These are phyloP conservation scores for Pagrus major DNA, from an alignment of 2,113 vertebrate genomes.

Conservation along the genomic window DNA sequence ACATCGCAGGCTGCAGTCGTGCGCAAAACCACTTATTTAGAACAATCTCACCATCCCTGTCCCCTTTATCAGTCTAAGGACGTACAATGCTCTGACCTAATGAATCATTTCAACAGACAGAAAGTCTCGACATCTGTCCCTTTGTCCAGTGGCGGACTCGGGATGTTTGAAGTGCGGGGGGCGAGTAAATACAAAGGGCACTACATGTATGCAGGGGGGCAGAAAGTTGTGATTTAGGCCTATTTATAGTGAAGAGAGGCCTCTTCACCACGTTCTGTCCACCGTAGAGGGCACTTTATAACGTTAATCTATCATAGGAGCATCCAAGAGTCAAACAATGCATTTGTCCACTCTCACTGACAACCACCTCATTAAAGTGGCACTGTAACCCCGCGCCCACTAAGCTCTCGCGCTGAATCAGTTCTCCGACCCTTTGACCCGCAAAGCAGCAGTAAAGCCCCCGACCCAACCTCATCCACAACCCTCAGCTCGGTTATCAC, in stretches of 20 bases:
- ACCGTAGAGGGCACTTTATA: no score
- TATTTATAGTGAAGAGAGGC: no score
- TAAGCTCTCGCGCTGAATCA: constrained; percentile 9
- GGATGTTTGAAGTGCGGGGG: no score
- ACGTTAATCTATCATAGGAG: no score
- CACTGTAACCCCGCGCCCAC: constrained; percentile 18
- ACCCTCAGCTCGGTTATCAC: constrained; percentile 47
- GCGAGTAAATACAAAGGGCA: no score
- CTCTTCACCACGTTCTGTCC: no score
- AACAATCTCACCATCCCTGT: neutral
- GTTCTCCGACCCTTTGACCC: constrained; percentile 51
- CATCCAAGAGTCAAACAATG: no score
- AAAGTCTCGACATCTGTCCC: neutral
- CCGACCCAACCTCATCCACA: constrained; percentile 18
- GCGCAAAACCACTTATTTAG: constrained; percentile 17
- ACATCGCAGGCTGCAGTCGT: neutral
- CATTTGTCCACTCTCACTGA: neutral
- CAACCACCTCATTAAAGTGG: constrained; percentile 43
- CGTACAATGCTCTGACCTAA: neutral
- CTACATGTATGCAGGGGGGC: no score
- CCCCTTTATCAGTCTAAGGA: neutral
- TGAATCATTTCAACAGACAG: neutral
- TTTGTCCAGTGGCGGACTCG: no score
- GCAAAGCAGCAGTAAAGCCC: constrained; percentile 58
- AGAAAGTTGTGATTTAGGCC: no score